Evolutionary conservation across 2,888 invertebrate genomes (phyloP).

Genomic region (Bugula neritina): DNA sequence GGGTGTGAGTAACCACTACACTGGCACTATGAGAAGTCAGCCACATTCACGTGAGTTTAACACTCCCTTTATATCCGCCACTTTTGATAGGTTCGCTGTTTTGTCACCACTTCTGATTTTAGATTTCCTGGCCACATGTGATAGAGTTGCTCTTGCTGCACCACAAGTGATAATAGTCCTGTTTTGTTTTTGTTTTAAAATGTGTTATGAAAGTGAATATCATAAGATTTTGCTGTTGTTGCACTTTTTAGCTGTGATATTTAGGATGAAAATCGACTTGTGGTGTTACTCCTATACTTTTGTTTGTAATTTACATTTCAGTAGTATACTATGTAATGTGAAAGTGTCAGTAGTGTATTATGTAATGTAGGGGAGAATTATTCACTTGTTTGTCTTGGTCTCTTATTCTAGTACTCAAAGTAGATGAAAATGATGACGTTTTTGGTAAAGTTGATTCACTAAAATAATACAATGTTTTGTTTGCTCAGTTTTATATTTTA

Average conservation of each 20-base stretch:
- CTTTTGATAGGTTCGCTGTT: neutral
- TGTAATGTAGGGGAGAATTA: too few relatives aligned
- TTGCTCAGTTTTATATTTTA: neutral
- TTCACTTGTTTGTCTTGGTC: neutral
- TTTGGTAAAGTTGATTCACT: too few relatives aligned
- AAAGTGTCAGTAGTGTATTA: neutral
- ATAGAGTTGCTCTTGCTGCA: too few relatives aligned
- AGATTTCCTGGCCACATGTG: neutral
- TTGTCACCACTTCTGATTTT: neutral
- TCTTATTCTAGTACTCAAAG: neutral
- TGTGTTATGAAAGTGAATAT: too few relatives aligned
- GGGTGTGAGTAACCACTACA: neutral
- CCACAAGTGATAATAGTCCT: too few relatives aligned
- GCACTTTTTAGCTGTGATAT: too few relatives aligned
- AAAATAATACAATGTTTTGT: neutral
- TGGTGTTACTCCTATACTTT: neutral
- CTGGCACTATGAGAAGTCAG: slow-evolving; percentile 4
- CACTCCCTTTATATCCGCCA: neutral
- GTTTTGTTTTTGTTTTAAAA: too few relatives aligned
- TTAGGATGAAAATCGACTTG: too few relatives aligned
- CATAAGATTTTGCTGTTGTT: too few relatives aligned
- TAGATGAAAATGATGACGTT: neutral
- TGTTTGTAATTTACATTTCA: neutral
- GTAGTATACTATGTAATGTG: neutral
- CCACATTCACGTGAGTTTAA: slow-evolving; percentile 16